Conservation (phyloP, 2,113 vertebrate genomes). For the Psilopsiagon aymara region DNA sequence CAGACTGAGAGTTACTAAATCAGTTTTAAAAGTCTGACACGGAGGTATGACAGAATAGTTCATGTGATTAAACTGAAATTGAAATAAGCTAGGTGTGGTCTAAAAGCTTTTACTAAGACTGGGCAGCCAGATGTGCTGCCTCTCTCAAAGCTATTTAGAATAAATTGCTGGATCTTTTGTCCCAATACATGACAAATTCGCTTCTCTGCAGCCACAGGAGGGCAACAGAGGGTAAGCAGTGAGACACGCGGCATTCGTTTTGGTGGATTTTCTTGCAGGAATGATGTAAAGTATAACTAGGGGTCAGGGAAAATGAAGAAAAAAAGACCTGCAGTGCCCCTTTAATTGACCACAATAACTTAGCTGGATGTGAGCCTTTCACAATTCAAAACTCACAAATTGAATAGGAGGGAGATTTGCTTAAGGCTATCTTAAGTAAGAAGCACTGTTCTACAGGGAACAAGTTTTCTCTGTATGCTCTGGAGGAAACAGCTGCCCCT, state of each 20-base stretch:
- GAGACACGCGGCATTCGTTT: neutral
- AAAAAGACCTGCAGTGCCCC: neutral
- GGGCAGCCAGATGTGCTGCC: neutral
- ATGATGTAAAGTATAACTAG: neutral
- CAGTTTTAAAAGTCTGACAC: neutral
- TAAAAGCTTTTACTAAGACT: neutral
- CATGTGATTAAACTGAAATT: neutral
- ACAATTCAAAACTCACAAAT: neutral
- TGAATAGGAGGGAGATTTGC: neutral
- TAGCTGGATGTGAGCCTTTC: neutral
- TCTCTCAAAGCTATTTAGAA: neutral
- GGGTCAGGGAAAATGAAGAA: neutral
- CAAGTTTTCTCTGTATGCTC: neutral
- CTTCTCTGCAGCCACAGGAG: neutral
- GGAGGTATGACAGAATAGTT: neutral
- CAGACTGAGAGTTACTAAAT: neutral
- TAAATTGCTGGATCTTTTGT: neutral
- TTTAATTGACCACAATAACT: neutral
- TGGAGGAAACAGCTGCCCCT: neutral
- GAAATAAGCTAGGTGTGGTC: neutral
- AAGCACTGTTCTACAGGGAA: neutral
- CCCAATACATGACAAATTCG: neutral
- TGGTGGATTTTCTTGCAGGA: neutral
- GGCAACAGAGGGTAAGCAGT: neutral
- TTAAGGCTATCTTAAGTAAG: neutral